Conservation (phyloP, 1,140 invertebrate genomes). For the Sogatella furcifera region DNA sequence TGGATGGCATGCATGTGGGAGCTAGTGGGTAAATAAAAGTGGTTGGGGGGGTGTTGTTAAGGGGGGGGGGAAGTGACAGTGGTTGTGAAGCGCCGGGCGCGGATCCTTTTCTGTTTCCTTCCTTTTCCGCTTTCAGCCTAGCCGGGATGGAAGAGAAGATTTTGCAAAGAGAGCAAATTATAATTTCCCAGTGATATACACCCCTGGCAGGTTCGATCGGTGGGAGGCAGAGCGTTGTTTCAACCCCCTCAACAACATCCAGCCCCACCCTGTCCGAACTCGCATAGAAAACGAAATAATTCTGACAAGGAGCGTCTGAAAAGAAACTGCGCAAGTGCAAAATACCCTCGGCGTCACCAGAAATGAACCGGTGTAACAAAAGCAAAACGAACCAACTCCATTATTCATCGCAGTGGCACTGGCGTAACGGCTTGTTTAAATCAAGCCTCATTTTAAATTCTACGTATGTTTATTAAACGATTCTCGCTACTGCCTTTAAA, state of each 20-base stretch:
- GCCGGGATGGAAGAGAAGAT: not conserved
- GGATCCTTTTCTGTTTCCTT: not conserved
- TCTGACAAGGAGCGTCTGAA: not conserved
- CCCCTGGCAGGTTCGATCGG: constrained; percentile 2
- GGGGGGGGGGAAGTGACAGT: too few species aligned
- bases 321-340: constrained; percentile 3
- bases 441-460: not conserved
- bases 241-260: not conserved
- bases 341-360: not conserved
- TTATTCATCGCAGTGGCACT: not conserved
- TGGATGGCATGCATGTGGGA: too few species aligned
- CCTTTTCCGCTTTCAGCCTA: not conserved
- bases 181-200: constrained; percentile 2
- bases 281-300: constrained; percentile 2
- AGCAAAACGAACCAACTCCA: not conserved
- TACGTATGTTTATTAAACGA: constrained; percentile 4
- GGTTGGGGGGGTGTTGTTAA: too few species aligned
- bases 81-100: not conserved
- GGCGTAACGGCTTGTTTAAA: not conserved
- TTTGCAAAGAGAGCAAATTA: constrained; percentile 4
- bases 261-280: not conserved
- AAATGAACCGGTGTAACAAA: constrained; percentile 2
- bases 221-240: not conserved
- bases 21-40: too few species aligned
- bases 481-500: not conserved